Evolutionary conservation across 2,888 invertebrate species (phyloP).

Genomic region (Xiphydria camelus): DNA sequence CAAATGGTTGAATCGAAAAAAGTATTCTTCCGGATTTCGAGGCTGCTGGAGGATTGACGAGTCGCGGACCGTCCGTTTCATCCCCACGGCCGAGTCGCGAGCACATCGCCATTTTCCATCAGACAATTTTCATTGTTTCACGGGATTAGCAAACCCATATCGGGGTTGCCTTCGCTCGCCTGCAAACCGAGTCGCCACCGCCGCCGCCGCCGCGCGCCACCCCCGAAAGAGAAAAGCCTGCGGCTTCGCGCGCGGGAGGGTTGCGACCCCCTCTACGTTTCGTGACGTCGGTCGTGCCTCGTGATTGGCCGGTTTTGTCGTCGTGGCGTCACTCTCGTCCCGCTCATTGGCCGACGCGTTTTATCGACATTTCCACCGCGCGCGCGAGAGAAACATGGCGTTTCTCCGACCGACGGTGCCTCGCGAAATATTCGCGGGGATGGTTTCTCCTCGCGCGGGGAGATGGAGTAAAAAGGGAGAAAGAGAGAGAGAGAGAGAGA

Average conservation of each 20-base stretch:
- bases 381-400: constrained; percentile 36
- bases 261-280: constrained; percentile 44
- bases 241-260: constrained; percentile 40
- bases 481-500: neutral
- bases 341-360: constrained; percentile 54
- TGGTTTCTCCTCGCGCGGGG: too few species aligned
- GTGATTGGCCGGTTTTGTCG: constrained; percentile 49
- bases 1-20: too few species aligned
- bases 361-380: constrained; percentile 54
- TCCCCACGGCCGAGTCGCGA: neutral
- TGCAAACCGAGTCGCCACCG: constrained; percentile 41
- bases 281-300: constrained; percentile 46
- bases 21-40: too few species aligned
- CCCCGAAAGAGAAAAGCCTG: constrained; percentile 45
- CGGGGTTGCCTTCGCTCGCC: constrained; percentile 43
- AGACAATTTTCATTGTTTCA: constrained; percentile 47
- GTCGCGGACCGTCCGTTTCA: constrained; percentile 6
- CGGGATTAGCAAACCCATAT: constrained; percentile 47
- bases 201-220: constrained; percentile 26
- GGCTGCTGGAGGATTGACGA: too few species aligned
- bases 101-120: constrained; percentile 45
- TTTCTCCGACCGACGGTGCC: constrained; percentile 15
- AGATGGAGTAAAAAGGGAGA: too few species aligned
- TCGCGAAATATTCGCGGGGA: constrained; percentile 28
- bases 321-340: constrained; percentile 50